Evolutionary conservation across 2,888 invertebrate genomes (phyloP).

Genomic region (Cantharis lateralis): DNA sequence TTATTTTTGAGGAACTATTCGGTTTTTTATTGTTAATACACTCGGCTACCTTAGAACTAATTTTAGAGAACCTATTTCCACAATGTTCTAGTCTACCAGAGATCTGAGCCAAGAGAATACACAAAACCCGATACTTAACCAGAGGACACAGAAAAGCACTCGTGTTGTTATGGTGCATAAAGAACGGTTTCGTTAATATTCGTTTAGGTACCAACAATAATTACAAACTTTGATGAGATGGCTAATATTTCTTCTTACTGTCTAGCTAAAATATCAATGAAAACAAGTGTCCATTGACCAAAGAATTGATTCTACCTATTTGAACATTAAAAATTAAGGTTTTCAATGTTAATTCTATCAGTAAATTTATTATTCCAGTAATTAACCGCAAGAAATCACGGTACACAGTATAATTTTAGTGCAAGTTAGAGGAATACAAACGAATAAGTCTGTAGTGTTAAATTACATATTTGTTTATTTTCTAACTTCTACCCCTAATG

Average conservation of each 20-base stretch:
- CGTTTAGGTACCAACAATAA: not conserved
- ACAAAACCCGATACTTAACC: not conserved
- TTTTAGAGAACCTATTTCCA: not conserved
- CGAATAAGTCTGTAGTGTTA: not conserved
- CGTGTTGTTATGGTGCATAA: not conserved
- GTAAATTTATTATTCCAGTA: not conserved
- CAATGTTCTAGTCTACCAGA: not conserved
- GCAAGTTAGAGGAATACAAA: not conserved
- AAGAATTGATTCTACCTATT: too few species aligned
- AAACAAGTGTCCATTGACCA: too few species aligned
- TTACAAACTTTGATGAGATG: not conserved
- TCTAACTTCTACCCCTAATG: not conserved
- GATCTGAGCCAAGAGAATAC: not conserved
- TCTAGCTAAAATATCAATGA: not conserved
- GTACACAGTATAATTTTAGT: not conserved
- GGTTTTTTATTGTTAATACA: too few species aligned
- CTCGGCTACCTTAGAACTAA: too few species aligned
- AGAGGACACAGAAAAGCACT: not conserved
- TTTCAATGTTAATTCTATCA: not conserved
- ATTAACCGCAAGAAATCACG: not conserved
- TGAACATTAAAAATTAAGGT: not conserved
- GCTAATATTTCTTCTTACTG: not conserved
- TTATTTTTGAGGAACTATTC: too few species aligned
- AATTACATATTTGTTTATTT: not conserved
- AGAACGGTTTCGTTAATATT: not conserved